Conservation (phyloP, 1,140 invertebrate species). For the Eufriesea mexicana region DNA sequence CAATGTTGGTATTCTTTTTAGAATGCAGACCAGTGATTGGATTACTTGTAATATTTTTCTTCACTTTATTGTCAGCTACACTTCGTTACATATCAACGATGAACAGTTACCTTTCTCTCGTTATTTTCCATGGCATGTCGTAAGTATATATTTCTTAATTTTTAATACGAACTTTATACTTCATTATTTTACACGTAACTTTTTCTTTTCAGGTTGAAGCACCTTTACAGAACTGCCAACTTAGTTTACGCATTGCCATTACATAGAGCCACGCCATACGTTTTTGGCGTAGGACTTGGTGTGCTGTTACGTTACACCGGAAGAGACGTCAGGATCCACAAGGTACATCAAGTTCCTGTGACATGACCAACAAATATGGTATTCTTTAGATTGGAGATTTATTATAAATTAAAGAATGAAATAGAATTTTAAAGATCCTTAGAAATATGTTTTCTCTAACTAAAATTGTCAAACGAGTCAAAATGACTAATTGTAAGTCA, state of each 20-base stretch:
- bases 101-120: constrained; percentile 84
- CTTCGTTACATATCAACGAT: constrained; percentile 84
- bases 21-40: constrained; percentile 83
- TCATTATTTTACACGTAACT: background rate
- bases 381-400: too few relatives aligned
- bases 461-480: too few relatives aligned
- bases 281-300: constrained; percentile 85
- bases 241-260: constrained; percentile 85
- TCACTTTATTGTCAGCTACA: constrained; percentile 84
- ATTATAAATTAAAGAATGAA: too few relatives aligned
- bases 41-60: constrained; percentile 81
- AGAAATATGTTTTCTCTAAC: too few relatives aligned
- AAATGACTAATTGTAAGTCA: too few relatives aligned
- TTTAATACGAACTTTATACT: background rate
- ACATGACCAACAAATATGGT: too few relatives aligned
- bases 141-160: constrained; percentile 72
- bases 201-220: constrained; percentile 83
- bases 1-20: constrained; percentile 87
- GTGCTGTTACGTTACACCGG: constrained; percentile 83
- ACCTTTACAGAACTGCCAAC: constrained; percentile 86
- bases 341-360: constrained; percentile 66
- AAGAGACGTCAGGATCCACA: constrained; percentile 77
- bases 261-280: constrained; percentile 86
- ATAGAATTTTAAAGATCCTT: too few relatives aligned
- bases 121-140: constrained; percentile 87